These are phyloP conservation scores for Ictalurus furcatus DNA, from an alignment of 2,113 vertebrate genomes.

Conservation along the genomic window DNA sequence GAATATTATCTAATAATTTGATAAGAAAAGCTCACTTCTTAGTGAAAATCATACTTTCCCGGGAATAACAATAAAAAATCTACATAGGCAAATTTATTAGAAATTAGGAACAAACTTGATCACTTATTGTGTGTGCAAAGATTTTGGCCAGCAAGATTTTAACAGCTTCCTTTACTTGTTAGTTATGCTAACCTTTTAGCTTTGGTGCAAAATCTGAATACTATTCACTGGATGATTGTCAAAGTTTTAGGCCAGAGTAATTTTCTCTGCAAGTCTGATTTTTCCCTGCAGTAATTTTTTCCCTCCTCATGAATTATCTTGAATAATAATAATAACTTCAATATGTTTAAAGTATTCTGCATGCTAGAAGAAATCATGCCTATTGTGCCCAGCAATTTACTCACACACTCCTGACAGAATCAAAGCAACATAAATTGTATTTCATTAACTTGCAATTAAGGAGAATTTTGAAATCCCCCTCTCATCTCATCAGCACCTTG, in stretches of 20 bases:
- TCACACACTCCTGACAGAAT: constrained; percentile 44
- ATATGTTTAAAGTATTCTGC: constrained; percentile 38
- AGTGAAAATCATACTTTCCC: background rate
- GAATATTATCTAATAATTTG: background rate
- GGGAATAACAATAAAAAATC: background rate
- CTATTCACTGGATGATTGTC: background rate
- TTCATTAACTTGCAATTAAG: constrained; percentile 55
- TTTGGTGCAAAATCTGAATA: background rate
- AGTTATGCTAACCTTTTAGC: background rate
- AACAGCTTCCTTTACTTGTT: background rate
- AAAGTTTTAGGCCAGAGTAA: background rate
- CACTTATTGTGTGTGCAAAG: background rate
- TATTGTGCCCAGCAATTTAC: constrained; percentile 50
- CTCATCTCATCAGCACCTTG: constrained; percentile 48
- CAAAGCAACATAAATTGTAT: constrained; percentile 51
- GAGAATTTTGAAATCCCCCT: constrained; percentile 52
- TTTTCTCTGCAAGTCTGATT: background rate
- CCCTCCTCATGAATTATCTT: constrained; percentile 30
- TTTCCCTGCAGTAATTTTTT: constrained; percentile 28
- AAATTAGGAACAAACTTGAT: background rate
- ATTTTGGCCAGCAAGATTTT: background rate
- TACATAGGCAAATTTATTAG: background rate
- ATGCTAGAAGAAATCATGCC: constrained; percentile 46
- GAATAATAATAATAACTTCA: constrained; percentile 34
- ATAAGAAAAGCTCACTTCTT: background rate